Base-by-base conservation (phyloP, 1,140 invertebrate genomes). In the Danaus plexippus region DNA sequence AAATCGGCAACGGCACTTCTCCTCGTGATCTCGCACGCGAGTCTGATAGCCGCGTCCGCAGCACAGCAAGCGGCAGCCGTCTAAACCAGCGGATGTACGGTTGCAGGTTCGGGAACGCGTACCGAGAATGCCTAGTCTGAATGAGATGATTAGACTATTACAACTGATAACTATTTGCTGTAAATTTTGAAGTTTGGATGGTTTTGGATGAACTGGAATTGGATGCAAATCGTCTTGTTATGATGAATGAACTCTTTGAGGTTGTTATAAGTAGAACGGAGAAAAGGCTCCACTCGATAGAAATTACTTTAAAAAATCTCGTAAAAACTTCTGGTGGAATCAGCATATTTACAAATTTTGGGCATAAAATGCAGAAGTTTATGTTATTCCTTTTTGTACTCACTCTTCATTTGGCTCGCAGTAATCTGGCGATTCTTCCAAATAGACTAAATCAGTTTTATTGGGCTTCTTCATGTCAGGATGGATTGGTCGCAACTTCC, bases 31-130 rank as follows among this genome's bases (percentile, higher is more conserved):
- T 49, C 92, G 89, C 0, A 97, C 91, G 47, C 93, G 88, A 1
- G 96, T 97, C 80, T 97, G 94, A 85, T 97, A 97, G 9, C 97
- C 97, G 52, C 96, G 90, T 8, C 96, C 96, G 77, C 96, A 97
- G 85, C 95, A 97, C 9, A 97, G 88, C n/a, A 95, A 87, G 18
- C 91, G 89, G 77, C 95, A 97, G 13, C 94, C 94, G 66, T 96
- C 94, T 22, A 94, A 89, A 0, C 94, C 94, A 7, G 90, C 89
- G 45, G 93, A 94, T 15, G 94, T 94, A 41, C 92, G 89, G 77
- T 96, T 96, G 87, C 96, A 97, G 7, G 92, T 82, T 13, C 96
- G 89, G 9, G 95, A 95, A 56, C 90, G 89, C 0, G 96, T 98
- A 5, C 96, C 96, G 1, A 95, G 88, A 44, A 96, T 93, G 11